Conservation (phyloP, 2,888 invertebrate genomes). For the Isotomurus palustris region DNA sequence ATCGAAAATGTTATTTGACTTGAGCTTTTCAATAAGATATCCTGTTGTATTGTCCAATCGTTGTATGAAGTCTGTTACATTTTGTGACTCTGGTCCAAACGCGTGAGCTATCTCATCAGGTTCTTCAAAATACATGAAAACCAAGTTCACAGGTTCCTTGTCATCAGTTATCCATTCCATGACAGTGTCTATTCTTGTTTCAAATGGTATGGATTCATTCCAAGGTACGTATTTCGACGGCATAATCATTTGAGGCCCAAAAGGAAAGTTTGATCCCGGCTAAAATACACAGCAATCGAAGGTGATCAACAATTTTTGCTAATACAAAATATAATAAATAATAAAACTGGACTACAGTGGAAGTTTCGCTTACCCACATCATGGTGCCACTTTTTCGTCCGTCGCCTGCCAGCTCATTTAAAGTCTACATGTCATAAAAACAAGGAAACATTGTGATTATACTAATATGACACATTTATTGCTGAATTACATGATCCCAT, state of each 20-base stretch:
- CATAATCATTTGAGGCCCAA: constrained; percentile 52
- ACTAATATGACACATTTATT: too few species aligned
- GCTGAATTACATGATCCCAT: too few species aligned
- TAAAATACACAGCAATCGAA: too few species aligned
- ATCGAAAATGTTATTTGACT: constrained; percentile 53
- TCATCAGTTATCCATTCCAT: constrained; percentile 60
- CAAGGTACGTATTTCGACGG: constrained; percentile 52
- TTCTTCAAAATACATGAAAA: constrained; percentile 65
- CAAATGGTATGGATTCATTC: constrained; percentile 37
- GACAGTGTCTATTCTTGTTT: constrained; percentile 57
- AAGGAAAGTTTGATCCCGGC: constrained; percentile 58
- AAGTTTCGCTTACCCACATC: constrained; percentile 57
- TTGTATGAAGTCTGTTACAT: constrained; percentile 47
- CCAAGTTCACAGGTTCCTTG: constrained; percentile 62
- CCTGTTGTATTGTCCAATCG: constrained; percentile 53
- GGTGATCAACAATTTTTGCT: too few species aligned
- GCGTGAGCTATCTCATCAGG: constrained; percentile 61
- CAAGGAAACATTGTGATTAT: not conserved
- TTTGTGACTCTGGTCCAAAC: constrained; percentile 56
- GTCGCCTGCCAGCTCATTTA: constrained; percentile 56
- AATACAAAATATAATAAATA: too few species aligned
- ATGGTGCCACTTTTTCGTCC: constrained; percentile 60
- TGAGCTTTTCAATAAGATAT: constrained; percentile 57
- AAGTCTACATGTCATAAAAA: constrained; percentile 51
- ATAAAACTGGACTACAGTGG: too few species aligned